A percentile compares a stretch with the other conserved stretches of the same genome.
phyloP scores from a whole-genome alignment of 2,888 invertebrate genomes.

The Galerucella calmariensis region DNA sequence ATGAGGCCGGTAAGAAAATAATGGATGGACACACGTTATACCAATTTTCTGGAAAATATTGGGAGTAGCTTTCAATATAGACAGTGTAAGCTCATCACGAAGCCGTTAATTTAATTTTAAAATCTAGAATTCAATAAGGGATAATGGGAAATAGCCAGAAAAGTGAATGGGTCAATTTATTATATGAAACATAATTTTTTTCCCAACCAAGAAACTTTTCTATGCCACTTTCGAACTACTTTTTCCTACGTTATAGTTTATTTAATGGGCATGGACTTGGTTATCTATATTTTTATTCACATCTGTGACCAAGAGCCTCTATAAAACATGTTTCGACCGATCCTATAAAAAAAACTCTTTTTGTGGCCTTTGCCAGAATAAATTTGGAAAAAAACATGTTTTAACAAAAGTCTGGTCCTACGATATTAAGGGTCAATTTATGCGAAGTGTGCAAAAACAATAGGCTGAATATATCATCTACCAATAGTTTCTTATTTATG shows the following conservation, averaged over 20 bases:
- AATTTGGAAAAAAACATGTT: constrained; percentile 8
- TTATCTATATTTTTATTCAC: constrained; percentile 46
- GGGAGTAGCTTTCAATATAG: too few species aligned
- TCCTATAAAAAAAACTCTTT: background rate
- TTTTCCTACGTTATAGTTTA: constrained; percentile 10
- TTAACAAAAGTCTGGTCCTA: background rate
- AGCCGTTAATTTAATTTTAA: too few species aligned
- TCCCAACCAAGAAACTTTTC: background rate
- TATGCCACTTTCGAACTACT: background rate
- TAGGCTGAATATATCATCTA: too few species aligned
- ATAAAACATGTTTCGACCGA: constrained; percentile 31
- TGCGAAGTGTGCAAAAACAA: constrained; percentile 24
- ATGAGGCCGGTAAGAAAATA: too few species aligned
- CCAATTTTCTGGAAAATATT: too few species aligned
- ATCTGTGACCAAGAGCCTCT: constrained; percentile 42
- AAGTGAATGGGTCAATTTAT: too few species aligned
- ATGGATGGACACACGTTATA: too few species aligned
- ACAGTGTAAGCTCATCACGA: too few species aligned
- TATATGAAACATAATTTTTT: too few species aligned
- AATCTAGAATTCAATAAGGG: too few species aligned
- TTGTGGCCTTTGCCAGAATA: background rate
- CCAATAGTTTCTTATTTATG: too few species aligned
- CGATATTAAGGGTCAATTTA: constrained; percentile 18
- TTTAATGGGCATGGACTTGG: constrained; percentile 26
- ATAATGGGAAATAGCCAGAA: too few species aligned